Base-by-base conservation (phyloP, 2,888 invertebrate genomes). In the Cephus sareptanus region DNA sequence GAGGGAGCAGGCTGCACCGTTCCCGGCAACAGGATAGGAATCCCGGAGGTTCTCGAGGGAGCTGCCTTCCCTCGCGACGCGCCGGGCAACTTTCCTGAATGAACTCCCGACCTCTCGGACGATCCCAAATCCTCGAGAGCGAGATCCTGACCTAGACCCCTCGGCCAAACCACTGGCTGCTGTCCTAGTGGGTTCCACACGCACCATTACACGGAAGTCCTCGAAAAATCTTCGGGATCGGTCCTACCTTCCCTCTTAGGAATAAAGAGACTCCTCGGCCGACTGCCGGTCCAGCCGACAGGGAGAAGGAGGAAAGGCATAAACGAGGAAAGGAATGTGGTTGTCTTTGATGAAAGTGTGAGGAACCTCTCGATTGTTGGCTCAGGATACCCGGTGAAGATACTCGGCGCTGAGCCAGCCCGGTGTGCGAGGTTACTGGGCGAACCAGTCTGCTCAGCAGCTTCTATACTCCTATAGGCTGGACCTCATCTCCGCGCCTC, bases 401-500 rank as follows among this genome's bases (percentile, higher is more conserved):
- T 84, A 79, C 83, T 85, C 81, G 71, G 71, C 71, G 78, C 80
- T 79, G 80, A 79, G 81, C 82, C 75, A 79, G 81, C 79, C 81
- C 75, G 74, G 75, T 76, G 79, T 76, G 85, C 84, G 86, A 86
- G 88, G 89, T 89, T 88, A 88, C 88, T 88, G 86, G 88, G 88
- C 89, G 86, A 89, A 87, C 88, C 87, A 88, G 87, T 88, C 87
- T 87, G 82, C 80, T 76, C 81, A 71, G 71, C 71, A 34, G 71
- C 71, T 56, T 23, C 56, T 56, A 56, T 56, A 56, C 56, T 56
- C 56, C 56, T 23, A 56, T 23, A 56, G 23, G 56, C 56, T 23
- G 56, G 1, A 56, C 56, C 56, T 40, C 40, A 4, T 37, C 37
- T 37, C 37, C 37, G 37, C 37, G 37, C 13, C 37, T 40, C 15